Evolutionary conservation across 2,888 invertebrate genomes (phyloP).

Genomic region (Drosophila nigricruria): DNA sequence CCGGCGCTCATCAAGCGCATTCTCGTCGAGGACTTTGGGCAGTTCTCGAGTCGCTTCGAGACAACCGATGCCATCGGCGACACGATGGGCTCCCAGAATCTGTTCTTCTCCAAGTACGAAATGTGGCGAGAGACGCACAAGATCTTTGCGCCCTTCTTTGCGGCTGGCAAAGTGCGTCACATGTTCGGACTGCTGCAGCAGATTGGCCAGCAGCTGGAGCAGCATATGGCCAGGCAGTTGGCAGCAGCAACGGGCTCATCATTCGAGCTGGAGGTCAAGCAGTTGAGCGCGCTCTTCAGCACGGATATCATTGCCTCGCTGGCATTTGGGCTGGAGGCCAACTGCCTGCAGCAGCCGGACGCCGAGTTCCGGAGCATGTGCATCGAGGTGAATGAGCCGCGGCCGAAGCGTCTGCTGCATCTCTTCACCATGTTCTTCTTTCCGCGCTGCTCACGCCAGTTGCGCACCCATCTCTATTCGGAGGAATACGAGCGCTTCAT

Average conservation of each 20-base stretch:
- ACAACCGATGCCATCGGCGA: constrained; percentile 80
- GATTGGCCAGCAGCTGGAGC: constrained; percentile 78
- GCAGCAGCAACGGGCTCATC: background rate
- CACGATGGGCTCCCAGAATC: constrained; percentile 83
- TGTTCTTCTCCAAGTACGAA: constrained; percentile 85
- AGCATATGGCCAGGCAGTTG: constrained; percentile 60
- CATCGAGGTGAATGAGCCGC: constrained; percentile 83
- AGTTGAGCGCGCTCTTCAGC: constrained; percentile 81
- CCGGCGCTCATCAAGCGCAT: constrained; percentile 85
- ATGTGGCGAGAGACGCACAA: constrained; percentile 84
- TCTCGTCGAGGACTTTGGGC: constrained; percentile 85
- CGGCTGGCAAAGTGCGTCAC: constrained; percentile 82
- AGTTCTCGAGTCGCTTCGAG: constrained; percentile 82
- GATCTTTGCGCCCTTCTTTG: constrained; percentile 85
- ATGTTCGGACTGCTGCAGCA: constrained; percentile 80
- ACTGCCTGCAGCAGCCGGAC: constrained; percentile 84
- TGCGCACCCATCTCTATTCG: constrained; percentile 79
- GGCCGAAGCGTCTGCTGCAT: constrained; percentile 80
- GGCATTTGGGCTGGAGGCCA: constrained; percentile 85
- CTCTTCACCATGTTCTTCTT: constrained; percentile 84
- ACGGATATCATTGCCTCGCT: constrained; percentile 85
- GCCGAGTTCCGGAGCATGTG: constrained; percentile 84
- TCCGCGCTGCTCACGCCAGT: constrained; percentile 77
- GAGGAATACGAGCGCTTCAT: constrained; percentile 83
- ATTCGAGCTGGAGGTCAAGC: constrained; percentile 74